Conservation (phyloP, 2,888 invertebrate species). For the Labia minor region DNA sequence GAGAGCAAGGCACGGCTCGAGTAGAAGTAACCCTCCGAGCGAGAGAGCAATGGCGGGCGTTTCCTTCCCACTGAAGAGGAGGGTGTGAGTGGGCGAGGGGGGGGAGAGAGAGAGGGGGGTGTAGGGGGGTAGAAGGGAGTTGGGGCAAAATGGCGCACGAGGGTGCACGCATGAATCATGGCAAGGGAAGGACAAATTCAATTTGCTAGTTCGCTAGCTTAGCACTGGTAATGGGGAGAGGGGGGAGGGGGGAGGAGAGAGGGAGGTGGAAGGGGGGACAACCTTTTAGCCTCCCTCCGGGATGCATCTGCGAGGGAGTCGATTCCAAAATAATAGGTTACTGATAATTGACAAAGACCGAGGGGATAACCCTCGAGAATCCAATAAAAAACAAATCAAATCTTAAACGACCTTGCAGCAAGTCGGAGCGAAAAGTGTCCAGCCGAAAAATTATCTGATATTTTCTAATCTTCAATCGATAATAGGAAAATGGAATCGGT, state of each 20-base stretch:
- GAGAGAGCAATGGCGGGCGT: background rate
- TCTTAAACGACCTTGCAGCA: too few relatives aligned
- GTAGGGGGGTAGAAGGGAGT: constrained; percentile 31
- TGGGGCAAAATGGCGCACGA: constrained; percentile 19
- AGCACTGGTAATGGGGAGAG: background rate
- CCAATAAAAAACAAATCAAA: too few relatives aligned
- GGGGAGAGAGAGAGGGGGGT: constrained; percentile 34
- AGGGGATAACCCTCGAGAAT: too few relatives aligned
- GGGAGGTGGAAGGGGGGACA: background rate
- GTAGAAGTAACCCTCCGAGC: too few relatives aligned
- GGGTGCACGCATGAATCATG: constrained; percentile 31
- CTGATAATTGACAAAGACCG: constrained; percentile 9
- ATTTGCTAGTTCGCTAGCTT: constrained; percentile 13
- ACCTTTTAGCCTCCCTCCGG: constrained; percentile 13
- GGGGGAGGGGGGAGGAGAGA: background rate
- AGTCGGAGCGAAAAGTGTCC: too few relatives aligned
- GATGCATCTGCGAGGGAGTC: constrained; percentile 3
- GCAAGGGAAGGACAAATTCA: constrained; percentile 21
- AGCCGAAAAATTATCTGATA: too few relatives aligned
- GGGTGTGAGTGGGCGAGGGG: constrained; percentile 35
- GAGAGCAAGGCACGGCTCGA: too few relatives aligned
- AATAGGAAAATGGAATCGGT: too few relatives aligned
- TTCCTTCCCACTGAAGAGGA: constrained; percentile 27
- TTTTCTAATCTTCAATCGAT: too few relatives aligned
- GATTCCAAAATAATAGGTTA: constrained; percentile 7